Conservation (phyloP, 2,888 invertebrate species). For the Frankliniella intonsa region DNA sequence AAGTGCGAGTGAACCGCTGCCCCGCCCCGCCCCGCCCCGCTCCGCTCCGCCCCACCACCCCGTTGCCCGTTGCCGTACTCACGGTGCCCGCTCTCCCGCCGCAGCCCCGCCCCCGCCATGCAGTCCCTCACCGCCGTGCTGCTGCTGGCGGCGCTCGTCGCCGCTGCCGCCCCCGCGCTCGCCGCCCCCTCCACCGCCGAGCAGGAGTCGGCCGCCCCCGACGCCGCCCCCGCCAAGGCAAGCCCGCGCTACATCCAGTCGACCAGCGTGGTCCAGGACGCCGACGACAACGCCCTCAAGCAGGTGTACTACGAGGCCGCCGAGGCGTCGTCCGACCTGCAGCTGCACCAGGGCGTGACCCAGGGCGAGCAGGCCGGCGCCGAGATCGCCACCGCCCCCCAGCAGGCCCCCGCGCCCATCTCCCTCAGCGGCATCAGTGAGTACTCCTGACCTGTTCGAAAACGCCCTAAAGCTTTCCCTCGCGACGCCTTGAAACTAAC, state of each 20-base stretch:
- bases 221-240: neutral
- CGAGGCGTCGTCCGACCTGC: neutral
- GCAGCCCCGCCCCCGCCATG: neutral
- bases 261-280: neutral
- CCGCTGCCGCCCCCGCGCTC: neutral
- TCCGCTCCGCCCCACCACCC: neutral
- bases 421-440: slow-evolving; percentile 3
- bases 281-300: neutral
- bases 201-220: neutral
- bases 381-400: neutral
- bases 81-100: neutral
- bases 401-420: neutral
- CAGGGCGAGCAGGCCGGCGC: slow-evolving; percentile 9
- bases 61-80: neutral
- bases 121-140: neutral
- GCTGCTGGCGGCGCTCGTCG: neutral
- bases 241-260: neutral
- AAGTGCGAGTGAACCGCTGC: neutral
- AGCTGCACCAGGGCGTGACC: slow-evolving; percentile 15
- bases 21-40: neutral
- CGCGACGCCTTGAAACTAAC: neutral
- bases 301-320: slow-evolving; percentile 14
- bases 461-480: too few species aligned
- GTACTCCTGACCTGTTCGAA: neutral
- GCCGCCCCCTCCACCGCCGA: neutral